Evolutionary conservation across 2,113 vertebrate genomes (phyloP), one percentile per base, ranked within the genome.

Genomic region (Protomyctophum bolini): DNA sequence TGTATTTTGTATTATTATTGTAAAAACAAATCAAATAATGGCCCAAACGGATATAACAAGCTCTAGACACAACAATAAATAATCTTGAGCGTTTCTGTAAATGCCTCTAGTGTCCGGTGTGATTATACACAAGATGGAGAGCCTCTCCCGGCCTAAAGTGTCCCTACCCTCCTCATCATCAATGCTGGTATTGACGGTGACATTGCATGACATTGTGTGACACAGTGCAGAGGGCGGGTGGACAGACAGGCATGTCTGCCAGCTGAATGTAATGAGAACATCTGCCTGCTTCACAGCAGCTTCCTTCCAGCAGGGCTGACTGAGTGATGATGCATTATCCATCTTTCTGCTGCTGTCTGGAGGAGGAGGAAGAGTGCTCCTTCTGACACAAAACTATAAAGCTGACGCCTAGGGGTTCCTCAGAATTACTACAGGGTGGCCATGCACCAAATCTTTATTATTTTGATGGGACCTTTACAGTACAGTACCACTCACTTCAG

Each of bases 261-360:
- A 49, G 48, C 66, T 41, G 52, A 0, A 29, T 70, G 33, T 64
- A 65, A 73, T 85, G 80, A 77, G 2, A 75, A 74, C 73, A 83
- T 88, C 72, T 64, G 73, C 14, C 33, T 10, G 56, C 11, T 76
- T 79, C 77, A 75, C 48, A 81, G 63, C 71, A 55, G 58, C 72
- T 50, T 15, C 63, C 45, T 2, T 41, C 33, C 5, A 41, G 33
- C 9, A 65, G 49, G 28, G 41, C 51, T 6, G 9, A 67, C 10
- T 8, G 69, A 76, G 80, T 87, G 56, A 29, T 46, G 77, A 80
- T 85, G 82, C 71, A 3, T n/a, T 47, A 9, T 8, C 73, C 50
- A 56, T 54, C 60, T 68, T n/a, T 14, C 56, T 58, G 45, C 58
- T 80, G 68, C 81, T 78, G 80, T 72, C 71, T 62, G 49, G 11